A percentile compares a stretch with the other conserved stretches of the same genome.
phyloP scores from a whole-genome alignment of 2,888 invertebrate genomes.

The Cantharis rustica region DNA sequence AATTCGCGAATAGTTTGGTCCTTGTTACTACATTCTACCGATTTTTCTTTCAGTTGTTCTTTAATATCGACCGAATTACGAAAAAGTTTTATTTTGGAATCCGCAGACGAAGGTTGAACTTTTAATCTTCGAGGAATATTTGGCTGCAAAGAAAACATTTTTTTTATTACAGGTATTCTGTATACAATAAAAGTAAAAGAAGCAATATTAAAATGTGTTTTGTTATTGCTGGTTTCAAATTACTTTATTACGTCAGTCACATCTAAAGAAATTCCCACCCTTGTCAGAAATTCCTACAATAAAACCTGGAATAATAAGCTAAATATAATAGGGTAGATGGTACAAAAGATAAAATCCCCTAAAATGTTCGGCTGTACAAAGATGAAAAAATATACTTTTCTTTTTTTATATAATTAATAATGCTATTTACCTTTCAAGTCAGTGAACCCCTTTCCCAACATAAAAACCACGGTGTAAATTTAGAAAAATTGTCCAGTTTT shows the following conservation, averaged over 20 bases:
- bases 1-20: conserved; percentile 59
- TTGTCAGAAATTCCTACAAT: background rate
- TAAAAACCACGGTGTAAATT: background rate
- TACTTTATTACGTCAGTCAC: background rate
- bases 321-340: background rate
- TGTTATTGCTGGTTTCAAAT: background rate
- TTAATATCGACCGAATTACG: conserved; percentile 43
- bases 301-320: background rate
- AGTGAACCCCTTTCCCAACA: background rate
- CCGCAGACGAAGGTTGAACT: conserved; percentile 37
- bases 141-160: conserved; percentile 43
- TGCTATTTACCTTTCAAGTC: background rate
- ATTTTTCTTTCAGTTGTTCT: conserved; percentile 57
- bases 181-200: no score
- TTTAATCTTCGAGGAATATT: conserved; percentile 34
- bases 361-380: background rate
- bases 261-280: background rate
- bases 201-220: background rate
- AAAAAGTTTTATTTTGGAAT: conserved; percentile 29
- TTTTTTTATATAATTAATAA: background rate
- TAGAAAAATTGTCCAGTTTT: background rate
- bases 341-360: background rate
- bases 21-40: conserved; percentile 61
- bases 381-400: background rate
- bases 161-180: no score